Evolutionary conservation across 2,797 vertebrate genomes (phyloP).

Genomic region (Sebastes matsubarae): DNA sequence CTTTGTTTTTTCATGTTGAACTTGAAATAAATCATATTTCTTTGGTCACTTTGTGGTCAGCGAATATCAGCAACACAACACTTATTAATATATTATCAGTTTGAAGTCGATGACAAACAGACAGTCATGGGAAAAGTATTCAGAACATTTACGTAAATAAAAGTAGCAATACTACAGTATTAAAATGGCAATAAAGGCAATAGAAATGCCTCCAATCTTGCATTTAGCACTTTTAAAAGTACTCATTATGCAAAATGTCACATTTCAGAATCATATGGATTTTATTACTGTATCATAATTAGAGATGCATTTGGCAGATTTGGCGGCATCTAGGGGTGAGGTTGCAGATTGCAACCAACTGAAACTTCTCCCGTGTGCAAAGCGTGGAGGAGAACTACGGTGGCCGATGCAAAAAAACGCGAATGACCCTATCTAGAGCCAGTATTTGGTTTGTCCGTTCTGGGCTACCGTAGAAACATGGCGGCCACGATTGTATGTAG

Average conservation of each 20-base stretch:
- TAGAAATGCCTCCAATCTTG: too few relatives aligned
- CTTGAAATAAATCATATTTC: accelerated
- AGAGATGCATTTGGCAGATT: background rate
- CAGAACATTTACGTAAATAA: background rate
- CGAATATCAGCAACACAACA: background rate
- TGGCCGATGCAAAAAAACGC: too few relatives aligned
- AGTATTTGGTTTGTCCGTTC: too few relatives aligned
- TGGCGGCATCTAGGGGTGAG: too few relatives aligned
- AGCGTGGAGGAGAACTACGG: too few relatives aligned
- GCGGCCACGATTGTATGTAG: too few relatives aligned
- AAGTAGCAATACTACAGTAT: background rate
- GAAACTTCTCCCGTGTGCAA: too few relatives aligned
- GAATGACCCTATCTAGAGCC: too few relatives aligned
- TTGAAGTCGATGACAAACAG: background rate
- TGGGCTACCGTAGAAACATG: too few relatives aligned
- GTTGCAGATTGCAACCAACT: too few relatives aligned
- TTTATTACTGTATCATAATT: background rate
- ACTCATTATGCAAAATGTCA: background rate
- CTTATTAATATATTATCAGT: background rate
- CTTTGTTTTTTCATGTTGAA: background rate
- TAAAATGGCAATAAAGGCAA: background rate
- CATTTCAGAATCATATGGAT: background rate
- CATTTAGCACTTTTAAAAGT: too few relatives aligned
- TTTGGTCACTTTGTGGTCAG: background rate
- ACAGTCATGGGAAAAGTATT: too few relatives aligned